Base-by-base conservation (phyloP, 2,113 vertebrate species). In the Arizona elegans region DNA sequence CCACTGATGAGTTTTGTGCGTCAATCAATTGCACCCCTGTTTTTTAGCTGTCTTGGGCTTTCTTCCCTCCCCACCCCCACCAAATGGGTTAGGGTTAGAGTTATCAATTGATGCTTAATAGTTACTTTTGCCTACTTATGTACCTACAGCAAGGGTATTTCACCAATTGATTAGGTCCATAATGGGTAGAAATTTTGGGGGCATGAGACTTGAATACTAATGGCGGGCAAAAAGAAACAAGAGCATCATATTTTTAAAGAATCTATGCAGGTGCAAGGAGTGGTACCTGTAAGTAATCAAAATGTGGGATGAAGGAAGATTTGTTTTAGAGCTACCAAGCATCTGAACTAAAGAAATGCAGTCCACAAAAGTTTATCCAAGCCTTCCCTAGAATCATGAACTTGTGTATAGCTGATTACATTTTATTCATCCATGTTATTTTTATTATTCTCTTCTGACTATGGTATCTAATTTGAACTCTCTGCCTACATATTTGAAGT, bases 31-130 rank as follows among this genome's bases (percentile, higher is more conserved):
- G 70, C n/a, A 81, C n/a, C 1, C 15, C 33, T 19, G n/a, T 19
- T 38, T 75, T 75, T 75, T 33, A 38, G n/a, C n/a, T 75, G n/a
- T 19, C n/a, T n/a, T n/a, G 65, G 11, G 29, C 13, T 53, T 53
- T 38, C 1, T 15, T 7, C 15, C 2, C 13, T 1, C 2, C 1
- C 11, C 26, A 29, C 13, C 65, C 1, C 29, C 26, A 29, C 13
- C 65, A 70, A 75, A 38, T 81, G n/a, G 70, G 70, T 75, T 75
- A 33, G 5, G n/a, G 2, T 81, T 81, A 81, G n/a, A 38, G 70
- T 81, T 81, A 38, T 81, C n/a, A 81, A 13, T 81, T 75, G 13
- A 33, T 75, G 29, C 29, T 29, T 13, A 11, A n/a, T 65, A 12
- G 5, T 33, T 81, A 81, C n/a, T 19, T 75, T 19, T 38, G 15